Conservation (phyloP, 2,888 invertebrate genomes). For the Drosophila kambysellisi region DNA sequence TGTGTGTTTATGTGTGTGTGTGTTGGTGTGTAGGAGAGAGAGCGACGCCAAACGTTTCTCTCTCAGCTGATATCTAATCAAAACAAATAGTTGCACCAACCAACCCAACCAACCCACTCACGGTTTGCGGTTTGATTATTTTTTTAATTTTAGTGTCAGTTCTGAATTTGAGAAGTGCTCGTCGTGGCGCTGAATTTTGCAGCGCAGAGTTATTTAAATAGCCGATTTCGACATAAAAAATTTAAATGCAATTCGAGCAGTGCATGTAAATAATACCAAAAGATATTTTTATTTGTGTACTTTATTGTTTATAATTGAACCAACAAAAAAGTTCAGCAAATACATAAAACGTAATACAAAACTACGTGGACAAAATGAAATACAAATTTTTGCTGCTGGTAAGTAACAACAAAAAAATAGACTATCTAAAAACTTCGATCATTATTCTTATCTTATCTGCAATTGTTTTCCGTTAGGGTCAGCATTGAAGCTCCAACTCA, state of each 20-base stretch:
- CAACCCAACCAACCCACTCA: constrained; percentile 4
- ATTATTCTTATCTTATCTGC: constrained; percentile 66
- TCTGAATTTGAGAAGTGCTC: constrained; percentile 31
- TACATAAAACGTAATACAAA: constrained; percentile 6
- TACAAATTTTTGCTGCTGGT: constrained; percentile 68
- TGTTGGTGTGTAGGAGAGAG: neutral
- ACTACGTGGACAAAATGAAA: constrained; percentile 61
- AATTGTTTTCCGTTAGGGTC: constrained; percentile 44
- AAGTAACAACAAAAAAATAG: constrained; percentile 51
- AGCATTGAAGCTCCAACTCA: constrained; percentile 28
- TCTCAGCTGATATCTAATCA: constrained; percentile 71
- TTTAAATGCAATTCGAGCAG: constrained; percentile 16
- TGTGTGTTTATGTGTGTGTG: constrained; percentile 21
- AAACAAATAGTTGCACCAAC: constrained; percentile 69
- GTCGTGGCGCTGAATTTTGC: constrained; percentile 20
- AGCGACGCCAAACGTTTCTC: constrained; percentile 1
- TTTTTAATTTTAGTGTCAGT: constrained; percentile 48
- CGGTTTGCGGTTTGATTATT: constrained; percentile 65
- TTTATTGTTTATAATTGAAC: constrained; percentile 19
- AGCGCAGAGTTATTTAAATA: constrained; percentile 16
- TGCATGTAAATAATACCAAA: constrained; percentile 23
- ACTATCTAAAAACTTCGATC: constrained; percentile 42
- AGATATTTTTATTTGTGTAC: constrained; percentile 37
- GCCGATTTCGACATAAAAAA: constrained; percentile 8
- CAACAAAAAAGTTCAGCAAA: constrained; percentile 1